These are phyloP conservation scores for Eledone cirrhosa DNA, from an alignment of 2,888 invertebrate species.

Conservation along the genomic window DNA sequence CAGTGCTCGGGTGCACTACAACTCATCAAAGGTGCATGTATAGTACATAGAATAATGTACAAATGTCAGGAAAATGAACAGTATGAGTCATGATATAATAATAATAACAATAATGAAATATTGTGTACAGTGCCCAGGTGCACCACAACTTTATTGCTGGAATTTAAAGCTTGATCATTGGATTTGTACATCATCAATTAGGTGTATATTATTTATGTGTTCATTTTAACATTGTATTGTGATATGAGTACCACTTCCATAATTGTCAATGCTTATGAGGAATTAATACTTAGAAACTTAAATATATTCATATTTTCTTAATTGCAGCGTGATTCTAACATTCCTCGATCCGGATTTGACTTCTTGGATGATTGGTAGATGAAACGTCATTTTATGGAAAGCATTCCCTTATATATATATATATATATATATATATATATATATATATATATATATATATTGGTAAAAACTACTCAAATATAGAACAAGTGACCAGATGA, in stretches of 20 bases:
- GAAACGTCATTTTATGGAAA: neutral
- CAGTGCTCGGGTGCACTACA: too few relatives aligned
- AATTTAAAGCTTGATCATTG: too few relatives aligned
- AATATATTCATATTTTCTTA: neutral
- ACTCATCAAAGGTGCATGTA: too few relatives aligned
- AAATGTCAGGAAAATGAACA: too few relatives aligned
- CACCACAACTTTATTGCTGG: too few relatives aligned
- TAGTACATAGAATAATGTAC: too few relatives aligned
- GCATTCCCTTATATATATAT: neutral
- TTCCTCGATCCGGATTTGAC: constrained; percentile 50
- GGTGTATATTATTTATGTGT: neutral
- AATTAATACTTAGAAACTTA: neutral
- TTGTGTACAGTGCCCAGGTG: too few relatives aligned
- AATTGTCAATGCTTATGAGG: neutral
- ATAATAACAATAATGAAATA: too few relatives aligned
- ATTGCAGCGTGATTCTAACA: constrained; percentile 22
- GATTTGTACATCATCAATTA: too few relatives aligned
- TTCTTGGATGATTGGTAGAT: constrained; percentile 58
- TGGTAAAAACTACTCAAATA: too few relatives aligned
- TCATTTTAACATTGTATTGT: neutral
- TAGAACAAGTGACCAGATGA: too few relatives aligned
- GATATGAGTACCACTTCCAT: neutral
- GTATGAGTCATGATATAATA: too few relatives aligned
- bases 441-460: neutral
- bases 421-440: neutral